Conservation (phyloP, 2,888 invertebrate genomes). For the Periphyllus acericola region DNA sequence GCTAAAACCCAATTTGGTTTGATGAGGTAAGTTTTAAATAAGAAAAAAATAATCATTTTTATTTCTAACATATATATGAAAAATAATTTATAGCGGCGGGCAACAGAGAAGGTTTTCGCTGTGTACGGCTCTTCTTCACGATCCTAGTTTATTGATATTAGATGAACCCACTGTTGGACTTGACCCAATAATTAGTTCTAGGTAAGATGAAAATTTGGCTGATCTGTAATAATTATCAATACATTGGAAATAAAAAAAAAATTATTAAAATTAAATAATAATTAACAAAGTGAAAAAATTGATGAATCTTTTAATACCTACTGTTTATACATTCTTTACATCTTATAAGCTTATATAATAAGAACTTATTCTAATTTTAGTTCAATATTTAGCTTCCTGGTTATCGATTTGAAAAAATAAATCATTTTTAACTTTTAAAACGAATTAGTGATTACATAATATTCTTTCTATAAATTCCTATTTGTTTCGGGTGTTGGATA, state of each 20-base stretch:
- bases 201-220: slow-evolving; percentile 64
- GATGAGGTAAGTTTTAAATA: slow-evolving; percentile 64
- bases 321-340: not conserved
- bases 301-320: not conserved
- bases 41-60: not conserved
- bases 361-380: not conserved
- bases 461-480: no score
- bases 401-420: no score
- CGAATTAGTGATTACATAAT: no score
- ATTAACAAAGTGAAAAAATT: not conserved
- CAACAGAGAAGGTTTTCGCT: slow-evolving; percentile 70
- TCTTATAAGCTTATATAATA: not conserved
- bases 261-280: not conserved
- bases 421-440: no score
- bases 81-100: slow-evolving; percentile 68
- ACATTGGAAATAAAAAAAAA: not conserved
- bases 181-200: slow-evolving; percentile 69
- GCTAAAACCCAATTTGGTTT: slow-evolving; percentile 64
- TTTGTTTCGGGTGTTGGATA: no score
- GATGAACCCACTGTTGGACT: slow-evolving; percentile 69
- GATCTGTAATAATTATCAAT: not conserved
- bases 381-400: no score
- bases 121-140: slow-evolving; percentile 70
- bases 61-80: not conserved
- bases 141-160: slow-evolving; percentile 69